Conservation (phyloP, 2,113 vertebrate species). For the Macrotis lagotis region DNA sequence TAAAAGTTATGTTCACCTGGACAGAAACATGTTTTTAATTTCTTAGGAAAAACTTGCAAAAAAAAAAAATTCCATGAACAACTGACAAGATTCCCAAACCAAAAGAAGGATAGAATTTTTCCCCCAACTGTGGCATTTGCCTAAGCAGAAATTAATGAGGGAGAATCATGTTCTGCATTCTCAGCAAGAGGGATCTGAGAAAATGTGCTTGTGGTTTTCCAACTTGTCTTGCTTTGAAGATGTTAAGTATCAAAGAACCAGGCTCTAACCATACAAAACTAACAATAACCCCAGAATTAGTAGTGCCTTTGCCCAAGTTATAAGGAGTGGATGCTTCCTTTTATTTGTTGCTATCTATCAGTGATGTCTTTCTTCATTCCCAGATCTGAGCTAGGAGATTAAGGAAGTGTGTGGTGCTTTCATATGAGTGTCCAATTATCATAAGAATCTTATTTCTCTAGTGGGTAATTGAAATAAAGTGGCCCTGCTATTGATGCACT, state of each 20-base stretch:
- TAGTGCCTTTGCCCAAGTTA: not conserved
- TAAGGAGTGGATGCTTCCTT: not conserved
- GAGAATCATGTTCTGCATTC: slow-evolving; percentile 6
- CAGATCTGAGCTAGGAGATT: not conserved
- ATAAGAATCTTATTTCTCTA: not conserved
- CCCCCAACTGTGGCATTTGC: not conserved
- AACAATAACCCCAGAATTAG: not conserved
- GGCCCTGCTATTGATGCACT: not conserved
- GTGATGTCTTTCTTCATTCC: not conserved
- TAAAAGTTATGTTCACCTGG: not conserved
- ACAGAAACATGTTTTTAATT: not conserved
- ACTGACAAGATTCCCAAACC: not conserved
- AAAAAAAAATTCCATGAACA: not conserved
- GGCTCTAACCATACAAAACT: not conserved
- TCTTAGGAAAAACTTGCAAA: not conserved
- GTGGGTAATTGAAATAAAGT: not conserved
- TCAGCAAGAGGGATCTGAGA: not conserved
- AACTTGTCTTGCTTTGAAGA: slow-evolving; percentile 1
- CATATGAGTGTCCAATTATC: not conserved
- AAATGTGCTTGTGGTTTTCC: not conserved
- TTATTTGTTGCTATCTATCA: not conserved
- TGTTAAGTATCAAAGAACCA: not conserved
- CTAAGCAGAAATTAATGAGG: not conserved
- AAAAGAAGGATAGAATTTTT: not conserved
- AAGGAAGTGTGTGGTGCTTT: not conserved